Evolutionary conservation across 1,140 invertebrate species (phyloP).

Genomic region (Penaeus indicus): DNA sequence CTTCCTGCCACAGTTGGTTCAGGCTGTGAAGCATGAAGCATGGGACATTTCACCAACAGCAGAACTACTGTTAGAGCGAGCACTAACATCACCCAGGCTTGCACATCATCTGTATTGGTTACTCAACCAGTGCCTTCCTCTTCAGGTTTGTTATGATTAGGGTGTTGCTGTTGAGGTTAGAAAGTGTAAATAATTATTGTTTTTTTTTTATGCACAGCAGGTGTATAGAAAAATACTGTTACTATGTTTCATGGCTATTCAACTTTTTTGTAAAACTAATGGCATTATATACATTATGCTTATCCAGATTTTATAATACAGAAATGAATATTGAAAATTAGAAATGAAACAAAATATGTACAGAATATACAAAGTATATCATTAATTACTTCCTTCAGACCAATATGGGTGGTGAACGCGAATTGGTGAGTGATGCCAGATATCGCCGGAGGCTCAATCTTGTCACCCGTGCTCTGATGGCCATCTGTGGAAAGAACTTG

Average conservation of each 20-base stretch:
- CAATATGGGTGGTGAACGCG: slow-evolving; percentile 68
- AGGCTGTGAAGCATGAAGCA: slow-evolving; percentile 94
- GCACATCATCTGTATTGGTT: slow-evolving; percentile 97
- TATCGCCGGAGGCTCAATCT: slow-evolving; percentile 81
- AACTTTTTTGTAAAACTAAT: no score
- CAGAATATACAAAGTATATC: slow-evolving; percentile 57
- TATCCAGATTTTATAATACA: no score
- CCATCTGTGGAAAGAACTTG: slow-evolving; percentile 86
- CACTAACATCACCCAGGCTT: slow-evolving; percentile 87
- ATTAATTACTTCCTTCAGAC: slow-evolving; percentile 68
- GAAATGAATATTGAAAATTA: background rate
- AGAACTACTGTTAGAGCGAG: slow-evolving; percentile 84
- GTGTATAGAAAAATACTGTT: no score
- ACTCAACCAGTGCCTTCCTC: slow-evolving; percentile 83
- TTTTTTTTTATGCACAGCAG: no score
- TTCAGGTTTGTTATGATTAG: slow-evolving; percentile 71
- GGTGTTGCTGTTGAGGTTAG: slow-evolving; percentile 4
- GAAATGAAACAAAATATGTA: slow-evolving; percentile 6
- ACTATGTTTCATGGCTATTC: no score
- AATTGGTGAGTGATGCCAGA: slow-evolving; percentile 68
- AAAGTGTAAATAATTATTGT: no score
- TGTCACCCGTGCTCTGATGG: slow-evolving; percentile 87
- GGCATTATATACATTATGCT: no score
- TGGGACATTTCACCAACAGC: slow-evolving; percentile 90
- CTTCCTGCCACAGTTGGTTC: slow-evolving; percentile 92